Percentiles rank a stretch among this genome's conserved stretches.
phyloP scores from a whole-genome alignment of 2,797 vertebrate species.

The Heterohyrax brucei region DNA sequence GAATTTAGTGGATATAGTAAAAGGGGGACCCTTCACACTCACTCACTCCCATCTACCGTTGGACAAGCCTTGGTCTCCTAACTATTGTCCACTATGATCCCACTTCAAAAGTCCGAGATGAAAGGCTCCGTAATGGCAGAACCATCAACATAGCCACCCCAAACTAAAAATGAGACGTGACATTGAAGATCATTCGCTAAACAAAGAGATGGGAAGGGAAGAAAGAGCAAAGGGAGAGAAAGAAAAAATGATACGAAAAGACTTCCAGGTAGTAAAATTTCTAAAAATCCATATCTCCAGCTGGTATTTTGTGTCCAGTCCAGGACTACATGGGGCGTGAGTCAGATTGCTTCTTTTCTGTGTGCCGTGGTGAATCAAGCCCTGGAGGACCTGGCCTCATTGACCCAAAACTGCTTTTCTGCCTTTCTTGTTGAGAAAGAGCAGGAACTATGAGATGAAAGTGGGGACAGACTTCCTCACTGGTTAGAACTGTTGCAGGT shows the following conservation, averaged over 20 bases:
- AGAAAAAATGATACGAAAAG: neutral
- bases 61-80: accelerated
- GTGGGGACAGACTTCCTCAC: no score
- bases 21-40: neutral
- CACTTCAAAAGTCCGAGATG: neutral
- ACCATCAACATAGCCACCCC: neutral
- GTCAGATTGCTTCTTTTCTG: accelerated
- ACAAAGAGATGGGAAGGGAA: neutral
- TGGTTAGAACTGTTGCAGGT: neutral
- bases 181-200: neutral
- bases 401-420: neutral
- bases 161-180: neutral
- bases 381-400: neutral
- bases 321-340: accelerated
- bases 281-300: neutral
- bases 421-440: accelerated
- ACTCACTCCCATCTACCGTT: neutral
- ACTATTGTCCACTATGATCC: accelerated
- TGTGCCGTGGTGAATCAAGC: accelerated
- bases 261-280: accelerated
- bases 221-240: neutral
- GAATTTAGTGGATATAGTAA: no score
- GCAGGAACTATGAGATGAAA: neutral
- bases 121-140: neutral
- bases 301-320: no score